phyloP scores from a whole-genome alignment of 2,888 invertebrate species.

The Lasioglossum marginatum region DNA sequence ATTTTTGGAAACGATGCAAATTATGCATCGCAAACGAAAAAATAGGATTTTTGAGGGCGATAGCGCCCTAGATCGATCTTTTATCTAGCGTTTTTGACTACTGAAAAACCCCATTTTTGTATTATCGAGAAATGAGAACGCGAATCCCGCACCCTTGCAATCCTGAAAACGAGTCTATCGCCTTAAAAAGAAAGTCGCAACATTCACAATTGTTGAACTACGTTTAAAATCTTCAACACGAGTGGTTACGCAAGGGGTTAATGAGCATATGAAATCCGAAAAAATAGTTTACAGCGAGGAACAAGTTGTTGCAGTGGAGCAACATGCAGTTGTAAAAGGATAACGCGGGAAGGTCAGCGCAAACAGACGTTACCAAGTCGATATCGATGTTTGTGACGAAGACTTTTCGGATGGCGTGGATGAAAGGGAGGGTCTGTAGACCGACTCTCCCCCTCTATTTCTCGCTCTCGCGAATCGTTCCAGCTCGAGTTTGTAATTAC shows the following conservation, averaged over 20 bases:
- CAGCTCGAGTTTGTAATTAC: slow-evolving; percentile 57
- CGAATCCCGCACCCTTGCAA: no score
- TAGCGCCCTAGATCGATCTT: no score
- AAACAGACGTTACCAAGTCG: slow-evolving; percentile 22
- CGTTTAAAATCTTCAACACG: neutral
- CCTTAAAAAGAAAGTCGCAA: neutral
- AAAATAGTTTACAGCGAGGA: neutral
- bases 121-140: no score
- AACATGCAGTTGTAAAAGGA: neutral
- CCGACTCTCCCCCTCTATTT: neutral
- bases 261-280: neutral
- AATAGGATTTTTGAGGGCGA: no score
- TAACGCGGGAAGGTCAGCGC: neutral
- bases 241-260: no score
- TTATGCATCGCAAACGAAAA: no score
- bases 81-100: no score
- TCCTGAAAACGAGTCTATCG: no score
- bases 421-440: neutral
- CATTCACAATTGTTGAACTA: neutral
- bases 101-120: no score
- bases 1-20: no score
- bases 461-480: slow-evolving; percentile 42
- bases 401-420: slow-evolving; percentile 18
- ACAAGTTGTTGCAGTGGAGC: neutral
- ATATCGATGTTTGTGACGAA: slow-evolving; percentile 22